Evolutionary conservation across 2,888 invertebrate species (phyloP), one percentile per base, ranked within the genome.

Genomic region (Neuroscelio doddi): DNA sequence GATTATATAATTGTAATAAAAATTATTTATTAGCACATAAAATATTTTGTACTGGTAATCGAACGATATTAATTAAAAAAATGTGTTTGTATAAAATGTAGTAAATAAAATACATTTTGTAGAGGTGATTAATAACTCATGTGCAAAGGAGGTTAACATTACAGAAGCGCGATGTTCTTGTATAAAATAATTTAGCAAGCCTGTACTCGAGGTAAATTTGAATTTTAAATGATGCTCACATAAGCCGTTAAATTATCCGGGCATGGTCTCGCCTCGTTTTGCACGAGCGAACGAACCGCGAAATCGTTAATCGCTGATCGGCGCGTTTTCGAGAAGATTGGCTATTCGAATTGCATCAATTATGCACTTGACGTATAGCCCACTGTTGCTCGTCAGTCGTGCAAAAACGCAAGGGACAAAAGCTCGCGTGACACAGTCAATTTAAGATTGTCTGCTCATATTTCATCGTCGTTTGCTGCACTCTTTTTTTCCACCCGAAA

Each of bases 281-380:
- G 56, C 61, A 15, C 46, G 56, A 44, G 38, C 29, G 63, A 68
- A 68, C 64, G 68, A 64, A 59, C 64, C 62, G 68, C 64, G 59
- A 68, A 68, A 68, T 68, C 53, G 58, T 65, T 68, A 64, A 68
- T 63, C 53, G 59, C 29, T 52, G 59, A 56, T 61, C 42, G 38
- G 34, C 51, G 17, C 47, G 21, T 56, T 56, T 64, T 64, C 56
- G 16, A 46, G 49, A 38, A 38, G 34, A 57, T 63, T 46, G 38
- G 12, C 46, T 32, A 36, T 49, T 50, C 41, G 39, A 44, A 58
- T 46, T 57, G 41, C 50, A 58, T 53, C 52, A 65, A 65, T 65
- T 61, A 47, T 49, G 52, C 56, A 34, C 56, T 56, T 44, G 56
- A 27, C 49, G 51, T 52, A 30, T 34, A 45, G 1, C 10, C 8